Conservation (phyloP, 2,113 vertebrate genomes). For the Peucedramus taeniatus region DNA sequence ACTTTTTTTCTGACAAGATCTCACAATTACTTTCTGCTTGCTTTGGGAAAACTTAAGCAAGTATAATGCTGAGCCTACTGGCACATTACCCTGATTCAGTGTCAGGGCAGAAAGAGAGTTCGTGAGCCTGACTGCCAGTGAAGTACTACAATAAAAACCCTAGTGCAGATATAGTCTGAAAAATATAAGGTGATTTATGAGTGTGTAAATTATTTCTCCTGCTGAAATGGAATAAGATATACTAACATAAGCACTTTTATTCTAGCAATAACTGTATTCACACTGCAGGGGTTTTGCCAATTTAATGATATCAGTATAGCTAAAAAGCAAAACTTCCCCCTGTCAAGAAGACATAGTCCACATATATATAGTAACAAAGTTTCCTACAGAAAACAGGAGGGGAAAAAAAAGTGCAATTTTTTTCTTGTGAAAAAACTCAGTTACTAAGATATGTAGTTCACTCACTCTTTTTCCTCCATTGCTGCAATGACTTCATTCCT, state of each 20-base stretch:
- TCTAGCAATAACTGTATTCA: not conserved
- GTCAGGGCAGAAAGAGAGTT: not conserved
- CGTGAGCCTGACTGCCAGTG: not conserved
- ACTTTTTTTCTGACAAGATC: not conserved
- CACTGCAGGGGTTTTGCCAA: not conserved
- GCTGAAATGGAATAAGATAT: not conserved
- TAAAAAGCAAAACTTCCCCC: not conserved
- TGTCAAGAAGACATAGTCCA: not conserved
- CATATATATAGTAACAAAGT: not conserved
- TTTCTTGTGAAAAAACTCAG: not conserved
- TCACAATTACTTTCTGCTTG: not conserved
- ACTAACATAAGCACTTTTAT: not conserved
- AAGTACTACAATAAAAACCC: not conserved
- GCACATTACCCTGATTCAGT: not conserved
- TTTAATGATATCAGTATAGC: not conserved
- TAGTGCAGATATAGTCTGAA: not conserved
- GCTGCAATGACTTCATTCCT: not conserved
- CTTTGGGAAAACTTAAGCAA: not conserved
- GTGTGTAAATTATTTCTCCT: not conserved
- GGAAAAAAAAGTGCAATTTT: not conserved
- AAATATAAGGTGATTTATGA: not conserved
- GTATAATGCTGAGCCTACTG: not conserved
- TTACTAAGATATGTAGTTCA: not conserved
- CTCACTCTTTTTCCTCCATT: not conserved
- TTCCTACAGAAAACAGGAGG: not conserved